A percentile compares a stretch with the other conserved stretches of the same genome.
phyloP scores from a whole-genome alignment of 2,888 invertebrate genomes.

The Xanthorhoe designata region DNA sequence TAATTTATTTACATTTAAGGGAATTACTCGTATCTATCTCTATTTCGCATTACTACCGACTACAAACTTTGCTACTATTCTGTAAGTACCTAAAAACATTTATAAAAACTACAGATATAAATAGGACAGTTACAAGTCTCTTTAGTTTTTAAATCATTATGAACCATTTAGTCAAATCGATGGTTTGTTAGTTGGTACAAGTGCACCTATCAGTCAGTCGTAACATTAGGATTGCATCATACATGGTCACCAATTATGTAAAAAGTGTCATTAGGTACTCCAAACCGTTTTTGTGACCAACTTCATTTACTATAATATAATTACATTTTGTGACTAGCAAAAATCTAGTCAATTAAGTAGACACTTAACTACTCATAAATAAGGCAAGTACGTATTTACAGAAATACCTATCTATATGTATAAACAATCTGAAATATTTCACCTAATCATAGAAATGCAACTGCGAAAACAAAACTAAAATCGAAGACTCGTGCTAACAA shows the following conservation, averaged over 20 bases:
- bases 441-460: constrained; percentile 72
- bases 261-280: constrained; percentile 3
- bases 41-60: background rate
- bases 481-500: constrained; percentile 67
- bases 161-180: background rate
- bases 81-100: constrained; percentile 15
- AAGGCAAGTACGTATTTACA: constrained; percentile 79
- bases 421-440: constrained; percentile 67
- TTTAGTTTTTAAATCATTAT: constrained; percentile 3
- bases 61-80: constrained; percentile 10
- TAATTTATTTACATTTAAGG: constrained; percentile 16
- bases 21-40: background rate
- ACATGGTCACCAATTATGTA: constrained; percentile 1
- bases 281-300: constrained; percentile 49
- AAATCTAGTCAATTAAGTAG: constrained; percentile 78
- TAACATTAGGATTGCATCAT: background rate
- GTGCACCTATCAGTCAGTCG: background rate
- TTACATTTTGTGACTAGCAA: constrained; percentile 76
- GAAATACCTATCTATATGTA: constrained; percentile 69
- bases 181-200: background rate
- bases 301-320: constrained; percentile 47
- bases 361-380: constrained; percentile 75
- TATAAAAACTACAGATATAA: constrained; percentile 20
- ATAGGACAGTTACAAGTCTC: constrained; percentile 8
- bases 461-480: constrained; percentile 61